These are phyloP conservation scores for Seira sanloemensis DNA, from an alignment of 2,888 invertebrate genomes.

Conservation along the genomic window DNA sequence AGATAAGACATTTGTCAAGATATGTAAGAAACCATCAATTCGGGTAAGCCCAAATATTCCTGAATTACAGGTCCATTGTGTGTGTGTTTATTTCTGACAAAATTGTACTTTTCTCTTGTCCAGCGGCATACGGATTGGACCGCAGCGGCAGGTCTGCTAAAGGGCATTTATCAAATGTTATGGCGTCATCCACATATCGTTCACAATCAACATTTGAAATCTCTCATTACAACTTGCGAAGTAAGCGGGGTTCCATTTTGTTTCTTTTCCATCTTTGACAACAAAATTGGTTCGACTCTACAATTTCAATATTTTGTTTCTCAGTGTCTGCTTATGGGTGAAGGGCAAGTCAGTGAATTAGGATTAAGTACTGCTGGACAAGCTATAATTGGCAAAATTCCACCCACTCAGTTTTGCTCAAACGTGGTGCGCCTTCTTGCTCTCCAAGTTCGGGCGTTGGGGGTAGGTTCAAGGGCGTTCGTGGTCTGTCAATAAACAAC, in stretches of 20 bases:
- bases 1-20: slow-evolving; percentile 97
- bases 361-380: slow-evolving; percentile 84
- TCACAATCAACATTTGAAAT: slow-evolving; percentile 94
- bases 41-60: slow-evolving; percentile 80
- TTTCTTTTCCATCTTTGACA: too few relatives aligned
- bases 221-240: slow-evolving; percentile 89
- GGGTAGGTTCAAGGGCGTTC: slow-evolving; percentile 79
- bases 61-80: too few relatives aligned
- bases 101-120: too few relatives aligned
- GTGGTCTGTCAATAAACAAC: background rate
- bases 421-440: slow-evolving; percentile 96
- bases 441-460: slow-evolving; percentile 94
- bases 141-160: slow-evolving; percentile 93
- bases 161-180: slow-evolving; percentile 96
- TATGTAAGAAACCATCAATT: slow-evolving; percentile 96
- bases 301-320: slow-evolving; percentile 69
- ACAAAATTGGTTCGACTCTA: slow-evolving; percentile 7
- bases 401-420: slow-evolving; percentile 96
- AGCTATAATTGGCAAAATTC: slow-evolving; percentile 92
- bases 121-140: slow-evolving; percentile 98
- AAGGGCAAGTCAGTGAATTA: slow-evolving; percentile 81
- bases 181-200: slow-evolving; percentile 95
- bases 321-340: slow-evolving; percentile 88
- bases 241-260: too few relatives aligned
- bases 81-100: too few relatives aligned